Evolutionary conservation across 2,888 invertebrate species (phyloP), one percentile per base, ranked within the genome.

Genomic region (Sinohyriopsis cumingii): DNA sequence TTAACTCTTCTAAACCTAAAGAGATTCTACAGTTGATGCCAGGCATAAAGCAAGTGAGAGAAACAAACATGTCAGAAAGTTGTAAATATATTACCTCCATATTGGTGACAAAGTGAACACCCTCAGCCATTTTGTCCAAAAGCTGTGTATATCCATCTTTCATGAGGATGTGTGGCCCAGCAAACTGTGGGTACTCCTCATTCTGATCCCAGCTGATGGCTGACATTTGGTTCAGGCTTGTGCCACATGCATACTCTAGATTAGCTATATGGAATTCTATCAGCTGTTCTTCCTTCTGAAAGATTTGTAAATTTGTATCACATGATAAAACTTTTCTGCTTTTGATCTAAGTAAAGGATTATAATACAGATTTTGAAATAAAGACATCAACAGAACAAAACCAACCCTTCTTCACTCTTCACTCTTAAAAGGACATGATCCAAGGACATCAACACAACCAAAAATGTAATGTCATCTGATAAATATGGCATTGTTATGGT

Each of bases 121-220:
- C 88, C n/a, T 88, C 83, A 5, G 89, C 86, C 59, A 91, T 76
- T 65, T 78, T 80, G 28, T 84, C 66, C 28, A 90, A 68, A 1
- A 91, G 71, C 12, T 83, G 74, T 3, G 81, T 75, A 66, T 87
- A 88, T n/a, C 91, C 91, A 28, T 88, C 85, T 7, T 83, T 79
- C 22, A 91, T 74, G 2, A 91, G 75, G 18, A 90, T 87, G 63
- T 91, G 90, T 25, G 87, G 85, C 5, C 91, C 91, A 53, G 87
- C 87, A 81, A 92, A 91, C 80, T 91, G 91, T 54, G 90, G 89
- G 73, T 88, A 88, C 19, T 85, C 85, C 73, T 92, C 91, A 74
- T 91, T 91, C 78, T 91, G 91, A 76, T 92, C 91, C 91, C 91
- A 92, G 74, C 89, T 73, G 33, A 89, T 75, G 2, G 91, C 86